A percentile compares a stretch with the other conserved stretches of the same genome.
Evolutionary conservation across 2,888 invertebrate genomes (phyloP).

Genomic region (Deilephila elpenor): DNA sequence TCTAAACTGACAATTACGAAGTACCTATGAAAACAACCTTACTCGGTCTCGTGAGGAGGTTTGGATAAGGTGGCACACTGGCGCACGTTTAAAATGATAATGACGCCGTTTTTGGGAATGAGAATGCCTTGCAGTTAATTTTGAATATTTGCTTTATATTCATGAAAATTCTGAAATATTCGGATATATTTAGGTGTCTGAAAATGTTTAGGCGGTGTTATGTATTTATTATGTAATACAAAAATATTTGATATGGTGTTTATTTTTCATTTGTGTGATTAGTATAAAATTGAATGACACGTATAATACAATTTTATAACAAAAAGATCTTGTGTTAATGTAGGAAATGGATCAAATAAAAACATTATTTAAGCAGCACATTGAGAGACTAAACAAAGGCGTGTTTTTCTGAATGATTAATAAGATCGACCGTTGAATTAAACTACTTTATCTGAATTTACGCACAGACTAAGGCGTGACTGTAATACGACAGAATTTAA

Average conservation of each 20-base stretch:
- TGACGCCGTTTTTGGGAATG: conserved; percentile 3
- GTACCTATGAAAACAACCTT: conserved; percentile 62
- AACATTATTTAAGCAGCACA: not conserved
- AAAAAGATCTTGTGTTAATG: not conserved
- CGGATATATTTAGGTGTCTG: not conserved
- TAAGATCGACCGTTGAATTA: conserved; percentile 1
- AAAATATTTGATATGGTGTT: too few relatives aligned
- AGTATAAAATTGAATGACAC: too few relatives aligned
- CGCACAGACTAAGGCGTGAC: not conserved
- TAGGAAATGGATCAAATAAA: not conserved
- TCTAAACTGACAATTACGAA: conserved; percentile 77
- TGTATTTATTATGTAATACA: too few relatives aligned
- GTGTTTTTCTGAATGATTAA: not conserved
- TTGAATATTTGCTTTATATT: not conserved
- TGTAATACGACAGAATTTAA: not conserved
- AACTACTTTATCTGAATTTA: not conserved
- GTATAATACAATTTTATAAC: not conserved
- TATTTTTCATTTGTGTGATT: too few relatives aligned
- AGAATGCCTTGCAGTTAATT: not conserved
- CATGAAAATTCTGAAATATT: not conserved
- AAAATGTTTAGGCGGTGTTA: not conserved
- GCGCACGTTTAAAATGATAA: conserved; percentile 18
- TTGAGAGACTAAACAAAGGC: not conserved
- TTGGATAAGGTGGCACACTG: conserved; percentile 42
- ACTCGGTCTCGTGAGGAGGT: conserved; percentile 51